Percentiles rank a stretch among this genome's conserved stretches.
Evolutionary conservation across 2,888 invertebrate species (phyloP).

Genomic region (Pyrochroa serraticornis): DNA sequence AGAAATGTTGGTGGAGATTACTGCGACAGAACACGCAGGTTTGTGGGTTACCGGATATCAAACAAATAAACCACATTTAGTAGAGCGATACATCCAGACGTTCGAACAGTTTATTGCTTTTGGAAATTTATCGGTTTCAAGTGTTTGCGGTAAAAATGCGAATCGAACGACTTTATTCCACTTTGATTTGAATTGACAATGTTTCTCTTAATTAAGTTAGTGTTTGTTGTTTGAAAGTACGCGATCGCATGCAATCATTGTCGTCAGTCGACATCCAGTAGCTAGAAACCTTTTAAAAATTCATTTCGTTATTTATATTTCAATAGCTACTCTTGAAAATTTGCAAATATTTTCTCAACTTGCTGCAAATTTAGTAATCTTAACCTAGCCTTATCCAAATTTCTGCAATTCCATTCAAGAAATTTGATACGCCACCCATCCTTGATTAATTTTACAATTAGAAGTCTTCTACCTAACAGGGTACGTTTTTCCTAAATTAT

Average conservation of each 20-base stretch:
- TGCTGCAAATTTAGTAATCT: no score
- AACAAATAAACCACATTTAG: slow-evolving; percentile 52
- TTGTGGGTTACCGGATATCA: slow-evolving; percentile 50
- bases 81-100: slow-evolving; percentile 29
- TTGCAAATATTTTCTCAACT: no score
- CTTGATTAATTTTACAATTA: no score
- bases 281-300: slow-evolving; percentile 8
- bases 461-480: no score
- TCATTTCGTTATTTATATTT: no score
- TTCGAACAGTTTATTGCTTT: slow-evolving; percentile 25
- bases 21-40: slow-evolving; percentile 39
- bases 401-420: no score
- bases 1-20: slow-evolving; percentile 52
- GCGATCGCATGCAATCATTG: no score
- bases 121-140: slow-evolving; percentile 28
- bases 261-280: neutral
- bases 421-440: no score
- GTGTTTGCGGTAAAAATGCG: slow-evolving; percentile 22
- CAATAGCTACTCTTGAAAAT: no score
- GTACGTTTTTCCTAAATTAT: no score
- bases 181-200: neutral
- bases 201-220: neutral
- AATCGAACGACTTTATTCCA: slow-evolving; percentile 18
- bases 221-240: neutral
- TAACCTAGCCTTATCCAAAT: no score